Evolutionary conservation across 1,140 invertebrate species (phyloP), one percentile per base, ranked within the genome.

Genomic region (Oncopeltus fasciatus): DNA sequence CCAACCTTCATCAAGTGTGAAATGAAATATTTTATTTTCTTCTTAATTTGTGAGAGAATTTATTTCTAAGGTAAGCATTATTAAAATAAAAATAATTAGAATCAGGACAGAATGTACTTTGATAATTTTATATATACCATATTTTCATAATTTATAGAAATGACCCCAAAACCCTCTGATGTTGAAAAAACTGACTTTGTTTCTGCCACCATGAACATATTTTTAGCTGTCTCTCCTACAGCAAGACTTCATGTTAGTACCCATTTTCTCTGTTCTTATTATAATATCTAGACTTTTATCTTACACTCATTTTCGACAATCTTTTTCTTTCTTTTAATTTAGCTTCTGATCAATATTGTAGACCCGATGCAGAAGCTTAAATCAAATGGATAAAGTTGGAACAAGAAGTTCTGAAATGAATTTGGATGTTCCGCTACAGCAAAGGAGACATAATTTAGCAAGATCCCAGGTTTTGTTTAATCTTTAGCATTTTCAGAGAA

Each of bases 301-400:
- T 43, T 11, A 11, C 11, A 43, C 11, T 43, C 11, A n/a, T 43
- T 43, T 43, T 43, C 11, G 11, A 11, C 11, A n/a, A 20, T 49
- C 5, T 20, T 49, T 49, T 5, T 49, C 47, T 9, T 49, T 18
- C 9, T 49, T 49, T 49, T 49, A n/a, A 49, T 9, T 49, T 9
- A 20, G n/a, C n/a, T n/a, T n/a, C n/a, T n/a, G n/a, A n/a, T n/a
- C n/a, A n/a, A 29, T 5, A n/a, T 56, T 56, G 24, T 29, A 63
- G 62, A 59, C 38, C 1, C 62, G 62, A 8, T 63, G 62, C 56
- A 53, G 62, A 38, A 63, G 62, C 28, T 63, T 63, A 43, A 59
- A 63, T 43, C 56, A 63, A 28, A 63, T 63, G 62, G 62, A 63
- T 51, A 63, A 49, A 43, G 56, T 63, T 47, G 62, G 62, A 33